These are phyloP conservation scores for Caretta caretta DNA, from an alignment of 2,113 vertebrate species.

Conservation along the genomic window DNA sequence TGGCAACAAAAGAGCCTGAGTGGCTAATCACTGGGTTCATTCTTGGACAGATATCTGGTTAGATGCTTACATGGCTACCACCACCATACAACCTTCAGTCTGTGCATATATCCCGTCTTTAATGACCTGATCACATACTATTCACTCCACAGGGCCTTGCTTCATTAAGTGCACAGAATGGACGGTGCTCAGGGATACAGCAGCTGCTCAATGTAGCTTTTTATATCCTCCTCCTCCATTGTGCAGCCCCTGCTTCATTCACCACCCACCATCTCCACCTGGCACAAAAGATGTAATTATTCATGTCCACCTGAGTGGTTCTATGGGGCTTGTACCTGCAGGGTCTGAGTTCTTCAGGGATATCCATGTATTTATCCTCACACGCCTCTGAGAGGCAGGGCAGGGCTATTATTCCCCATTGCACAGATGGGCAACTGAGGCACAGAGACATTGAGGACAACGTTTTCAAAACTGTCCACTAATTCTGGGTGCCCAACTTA, in stretches of 20 bases:
- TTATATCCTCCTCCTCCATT: background rate
- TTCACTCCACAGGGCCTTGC: background rate
- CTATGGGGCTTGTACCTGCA: too few species aligned
- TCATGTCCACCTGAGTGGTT: background rate
- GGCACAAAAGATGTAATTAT: background rate
- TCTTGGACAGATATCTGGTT: background rate
- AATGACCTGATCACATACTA: background rate
- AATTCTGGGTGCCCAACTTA: background rate
- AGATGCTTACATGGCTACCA: too few species aligned
- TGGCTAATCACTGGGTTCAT: background rate
- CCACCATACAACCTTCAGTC: background rate
- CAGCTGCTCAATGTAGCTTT: background rate
- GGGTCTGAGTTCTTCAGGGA: background rate
- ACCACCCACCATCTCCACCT: background rate
- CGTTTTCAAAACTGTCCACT: accelerated
- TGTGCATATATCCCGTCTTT: background rate
- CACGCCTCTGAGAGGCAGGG: background rate
- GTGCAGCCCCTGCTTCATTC: background rate
- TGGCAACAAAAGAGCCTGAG: background rate
- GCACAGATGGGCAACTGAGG: background rate
- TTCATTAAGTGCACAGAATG: background rate
- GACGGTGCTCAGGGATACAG: background rate
- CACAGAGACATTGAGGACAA: background rate
- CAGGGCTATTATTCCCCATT: background rate
- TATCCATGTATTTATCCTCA: background rate